phyloP scores from a whole-genome alignment of 2,888 invertebrate genomes.

The Watsonalla binaria region DNA sequence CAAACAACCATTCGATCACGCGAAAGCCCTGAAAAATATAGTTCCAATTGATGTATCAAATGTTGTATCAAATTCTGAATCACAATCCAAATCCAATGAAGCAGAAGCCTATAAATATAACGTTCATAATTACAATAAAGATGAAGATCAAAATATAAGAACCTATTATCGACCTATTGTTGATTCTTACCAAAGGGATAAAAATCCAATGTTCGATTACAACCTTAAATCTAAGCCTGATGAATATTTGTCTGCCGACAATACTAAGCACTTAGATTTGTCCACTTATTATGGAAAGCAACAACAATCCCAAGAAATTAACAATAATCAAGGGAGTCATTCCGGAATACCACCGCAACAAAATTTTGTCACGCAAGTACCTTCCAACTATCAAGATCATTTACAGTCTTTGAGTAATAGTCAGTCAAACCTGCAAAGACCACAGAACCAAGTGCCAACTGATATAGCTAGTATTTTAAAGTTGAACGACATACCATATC shows the following conservation, averaged over 20 bases:
- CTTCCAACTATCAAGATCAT: constrained; percentile 45
- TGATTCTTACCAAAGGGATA: constrained; percentile 66
- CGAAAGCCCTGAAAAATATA: constrained; percentile 70
- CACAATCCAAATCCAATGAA: constrained; percentile 33
- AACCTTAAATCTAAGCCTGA: constrained; percentile 60
- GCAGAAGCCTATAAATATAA: constrained; percentile 39
- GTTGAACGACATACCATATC: constrained; percentile 63
- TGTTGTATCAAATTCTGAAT: constrained; percentile 54
- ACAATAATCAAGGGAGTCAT: constrained; percentile 36
- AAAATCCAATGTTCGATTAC: constrained; percentile 55
- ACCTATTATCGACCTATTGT: constrained; percentile 55
- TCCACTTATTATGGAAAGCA: constrained; percentile 44
- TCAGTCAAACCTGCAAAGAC: constrained; percentile 41
- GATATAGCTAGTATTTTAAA: constrained; percentile 55
- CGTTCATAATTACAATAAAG: constrained; percentile 45
- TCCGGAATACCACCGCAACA: constrained; percentile 38
- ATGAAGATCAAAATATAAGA: constrained; percentile 49
- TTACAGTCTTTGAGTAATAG: constrained; percentile 40
- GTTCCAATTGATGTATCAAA: constrained; percentile 71
- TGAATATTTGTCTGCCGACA: constrained; percentile 39
- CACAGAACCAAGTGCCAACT: constrained; percentile 36
- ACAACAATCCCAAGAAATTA: constrained; percentile 35
- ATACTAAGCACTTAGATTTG: constrained; percentile 42
- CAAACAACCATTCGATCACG: constrained; percentile 67
- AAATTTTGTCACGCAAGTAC: constrained; percentile 36